Evolutionary conservation across 2,113 vertebrate species (phyloP), one percentile per base, ranked within the genome.

Genomic region (Pontoporia blainvillei): DNA sequence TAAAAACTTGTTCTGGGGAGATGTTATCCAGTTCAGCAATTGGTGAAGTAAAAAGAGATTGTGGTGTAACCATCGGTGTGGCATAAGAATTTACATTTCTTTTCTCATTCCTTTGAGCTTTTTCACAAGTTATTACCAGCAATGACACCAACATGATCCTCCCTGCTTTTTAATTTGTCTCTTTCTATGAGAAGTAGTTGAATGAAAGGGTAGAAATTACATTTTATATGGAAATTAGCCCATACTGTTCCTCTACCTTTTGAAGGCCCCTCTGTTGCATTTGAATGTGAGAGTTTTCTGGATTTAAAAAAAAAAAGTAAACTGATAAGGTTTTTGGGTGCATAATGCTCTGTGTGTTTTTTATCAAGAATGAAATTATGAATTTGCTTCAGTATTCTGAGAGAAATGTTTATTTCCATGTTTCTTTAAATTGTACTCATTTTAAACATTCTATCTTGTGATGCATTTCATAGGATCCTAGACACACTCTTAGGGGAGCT

Each of bases 81-180:
- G 73, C 78, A 93, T 73, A 81, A 96, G 12, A 96, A 97, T 92
- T 97, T 94, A 23, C 2, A 25, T 95, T 97, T 91, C 59, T 94
- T 91, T 95, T 97, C 23, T 83, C 11, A 13, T 94, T 97, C 75
- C 61, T 96, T 75, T 96, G 69, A 91, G 95, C 59, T 95, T 96
- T 94, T 66, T 59, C 13, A 57, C 71, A 90, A 6, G 46, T 96
- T 93, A n/a, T 87, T 84, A 75, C 49, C 49, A 94, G 49, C 66
- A 96, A 4, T 54, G 83, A 91, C 57, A 91, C 66, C 29, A 81
- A 72, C 54, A 86, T 54, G 14, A 57, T 82, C 49, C 0, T 91
- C 3, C 92, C 72, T 39, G 59, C 61, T 67, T 90, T 96, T 87
- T 93, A 54, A 91, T 95, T 96, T 72, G 76, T 94, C 39, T 79